A percentile compares a stretch with the other conserved stretches of the same genome.
phyloP scores from a whole-genome alignment of 2,113 vertebrate species.

The Pelecanoides urinatrix region DNA sequence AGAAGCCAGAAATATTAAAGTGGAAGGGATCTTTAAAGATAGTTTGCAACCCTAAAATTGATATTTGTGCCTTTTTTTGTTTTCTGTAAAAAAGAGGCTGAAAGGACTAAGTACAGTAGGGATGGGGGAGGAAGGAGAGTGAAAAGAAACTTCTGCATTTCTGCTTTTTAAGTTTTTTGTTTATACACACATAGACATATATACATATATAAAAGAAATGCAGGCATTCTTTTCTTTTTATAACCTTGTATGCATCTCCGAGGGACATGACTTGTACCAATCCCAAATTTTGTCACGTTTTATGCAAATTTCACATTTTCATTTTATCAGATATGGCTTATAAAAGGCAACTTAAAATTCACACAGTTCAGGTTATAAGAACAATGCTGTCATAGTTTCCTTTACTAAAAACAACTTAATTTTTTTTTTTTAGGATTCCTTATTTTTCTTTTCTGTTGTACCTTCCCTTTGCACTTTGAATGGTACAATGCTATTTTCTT shows the following conservation, averaged over 20 bases:
- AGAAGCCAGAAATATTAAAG: slow-evolving; percentile 5
- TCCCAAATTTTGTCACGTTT: not conserved
- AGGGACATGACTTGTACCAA: not conserved
- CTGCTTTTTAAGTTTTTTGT: not conserved
- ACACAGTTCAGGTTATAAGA: not conserved
- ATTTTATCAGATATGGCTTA: not conserved
- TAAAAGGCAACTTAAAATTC: not conserved
- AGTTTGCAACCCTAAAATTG: not conserved
- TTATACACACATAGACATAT: accelerated
- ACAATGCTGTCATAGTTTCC: not conserved
- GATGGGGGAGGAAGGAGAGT: not conserved
- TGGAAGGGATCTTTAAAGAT: not conserved
- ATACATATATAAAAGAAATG: not conserved
- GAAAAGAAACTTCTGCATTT: not conserved
- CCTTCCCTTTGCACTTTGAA: not conserved
- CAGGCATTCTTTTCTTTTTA: not conserved
- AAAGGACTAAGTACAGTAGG: not conserved
- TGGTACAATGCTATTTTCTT: not conserved
- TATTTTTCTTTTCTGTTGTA: not conserved
- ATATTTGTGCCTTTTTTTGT: not conserved
- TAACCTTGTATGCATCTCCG: not conserved
- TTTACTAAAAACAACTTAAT: not conserved
- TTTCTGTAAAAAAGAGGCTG: not conserved
- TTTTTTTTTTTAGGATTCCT: not conserved
- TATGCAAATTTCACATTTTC: not conserved